phyloP scores from a whole-genome alignment of 2,797 vertebrate genomes.

The Ispidina picta region DNA sequence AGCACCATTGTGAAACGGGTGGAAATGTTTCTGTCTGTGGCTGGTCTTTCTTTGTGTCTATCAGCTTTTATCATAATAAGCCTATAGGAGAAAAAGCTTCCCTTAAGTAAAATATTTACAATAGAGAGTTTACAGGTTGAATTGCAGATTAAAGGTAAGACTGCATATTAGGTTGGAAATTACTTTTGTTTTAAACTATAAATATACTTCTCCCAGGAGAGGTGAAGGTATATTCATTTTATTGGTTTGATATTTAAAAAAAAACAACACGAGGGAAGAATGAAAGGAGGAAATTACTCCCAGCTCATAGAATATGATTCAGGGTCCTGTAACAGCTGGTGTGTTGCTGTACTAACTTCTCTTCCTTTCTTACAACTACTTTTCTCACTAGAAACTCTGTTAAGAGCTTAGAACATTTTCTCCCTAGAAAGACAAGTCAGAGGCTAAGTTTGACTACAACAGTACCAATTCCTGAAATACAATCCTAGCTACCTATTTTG shows the following conservation, averaged over 20 bases:
- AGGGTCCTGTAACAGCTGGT: neutral
- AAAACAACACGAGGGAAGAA: rapidly evolving
- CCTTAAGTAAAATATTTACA: neutral
- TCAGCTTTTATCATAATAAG: neutral
- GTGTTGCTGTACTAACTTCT: neutral
- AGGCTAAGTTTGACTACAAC: neutral
- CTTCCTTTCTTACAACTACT: neutral
- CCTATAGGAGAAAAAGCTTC: neutral
- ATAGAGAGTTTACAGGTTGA: neutral
- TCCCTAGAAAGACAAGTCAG: neutral
- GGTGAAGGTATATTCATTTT: neutral
- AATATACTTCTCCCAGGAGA: neutral
- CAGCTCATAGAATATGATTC: neutral
- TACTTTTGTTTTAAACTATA: neutral
- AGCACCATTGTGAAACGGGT: neutral
- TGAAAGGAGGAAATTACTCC: neutral
- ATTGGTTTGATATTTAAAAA: neutral
- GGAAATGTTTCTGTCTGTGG: neutral
- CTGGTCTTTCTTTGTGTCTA: neutral
- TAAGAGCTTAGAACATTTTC: neutral
- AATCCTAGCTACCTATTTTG: neutral
- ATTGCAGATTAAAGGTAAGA: neutral
- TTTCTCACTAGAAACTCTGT: neutral
- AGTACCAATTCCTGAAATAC: neutral
- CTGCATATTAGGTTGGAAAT: neutral